Conservation (phyloP, 2,888 invertebrate species). For the Molorchus minor region DNA sequence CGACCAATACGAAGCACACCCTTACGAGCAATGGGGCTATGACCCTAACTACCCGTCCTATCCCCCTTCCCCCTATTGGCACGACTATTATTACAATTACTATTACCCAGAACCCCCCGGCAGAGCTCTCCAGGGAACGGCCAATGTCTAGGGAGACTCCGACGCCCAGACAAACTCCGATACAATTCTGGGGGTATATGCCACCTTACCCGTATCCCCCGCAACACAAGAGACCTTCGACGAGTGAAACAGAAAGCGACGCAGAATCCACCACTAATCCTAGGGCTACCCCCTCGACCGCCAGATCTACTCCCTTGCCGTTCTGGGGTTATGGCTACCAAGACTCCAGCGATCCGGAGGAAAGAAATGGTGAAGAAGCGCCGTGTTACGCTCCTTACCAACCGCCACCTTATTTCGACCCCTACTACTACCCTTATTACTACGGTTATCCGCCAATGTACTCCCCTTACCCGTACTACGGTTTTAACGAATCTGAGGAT, state of each 20-base stretch:
- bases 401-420: constrained; percentile 59
- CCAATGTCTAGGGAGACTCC: constrained; percentile 13
- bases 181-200: constrained; percentile 53
- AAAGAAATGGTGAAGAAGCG: constrained; percentile 27
- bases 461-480: constrained; percentile 52
- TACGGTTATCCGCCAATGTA: constrained; percentile 57
- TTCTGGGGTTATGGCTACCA: constrained; percentile 24
- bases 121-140: constrained; percentile 32
- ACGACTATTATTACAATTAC: constrained; percentile 49
- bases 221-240: constrained; percentile 20
- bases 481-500: constrained; percentile 52
- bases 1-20: constrained; percentile 52
- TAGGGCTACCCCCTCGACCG: constrained; percentile 35
- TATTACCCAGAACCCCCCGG: constrained; percentile 41
- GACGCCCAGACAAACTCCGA: constrained; percentile 41
- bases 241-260: constrained; percentile 36
- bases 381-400: constrained; percentile 41
- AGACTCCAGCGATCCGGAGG: constrained; percentile 29
- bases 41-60: constrained; percentile 52
- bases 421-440: constrained; percentile 55
- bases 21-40: constrained; percentile 52
- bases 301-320: constrained; percentile 22
- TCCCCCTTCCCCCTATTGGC: constrained; percentile 54
- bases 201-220: constrained; percentile 43
- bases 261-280: constrained; percentile 29